Percentiles rank a stretch among this genome's conserved stretches.
These are phyloP conservation scores for Orthosia gothica DNA, from an alignment of 2,888 invertebrate genomes.

Conservation along the genomic window DNA sequence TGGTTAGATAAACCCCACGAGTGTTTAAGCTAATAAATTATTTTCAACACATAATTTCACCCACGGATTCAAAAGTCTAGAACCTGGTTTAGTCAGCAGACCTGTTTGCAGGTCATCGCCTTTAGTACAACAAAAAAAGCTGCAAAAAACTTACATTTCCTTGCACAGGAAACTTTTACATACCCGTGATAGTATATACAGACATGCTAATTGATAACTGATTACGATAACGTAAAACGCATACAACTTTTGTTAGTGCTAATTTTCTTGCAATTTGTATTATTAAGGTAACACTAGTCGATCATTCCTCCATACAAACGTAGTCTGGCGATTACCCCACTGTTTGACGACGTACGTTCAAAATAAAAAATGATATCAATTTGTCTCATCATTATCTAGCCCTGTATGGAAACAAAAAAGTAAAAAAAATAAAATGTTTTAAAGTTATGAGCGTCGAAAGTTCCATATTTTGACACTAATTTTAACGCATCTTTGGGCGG, in stretches of 20 bases:
- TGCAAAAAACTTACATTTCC: constrained; percentile 32
- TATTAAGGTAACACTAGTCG: too few species aligned
- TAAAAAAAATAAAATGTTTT: too few species aligned
- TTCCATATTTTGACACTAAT: too few species aligned
- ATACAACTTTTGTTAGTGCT: constrained; percentile 43
- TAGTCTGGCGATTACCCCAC: too few species aligned
- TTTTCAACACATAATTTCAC: constrained; percentile 19
- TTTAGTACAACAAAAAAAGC: constrained; percentile 26
- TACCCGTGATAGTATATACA: constrained; percentile 22
- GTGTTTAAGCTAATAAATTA: neutral
- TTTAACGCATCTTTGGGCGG: too few species aligned
- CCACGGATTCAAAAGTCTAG: constrained; percentile 18
- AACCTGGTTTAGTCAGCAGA: constrained; percentile 36
- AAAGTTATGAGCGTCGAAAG: too few species aligned
- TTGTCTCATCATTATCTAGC: too few species aligned
- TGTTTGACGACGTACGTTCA: too few species aligned
- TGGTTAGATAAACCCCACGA: neutral
- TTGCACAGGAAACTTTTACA: constrained; percentile 41
- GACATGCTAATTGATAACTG: constrained; percentile 57
- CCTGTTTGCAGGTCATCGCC: constrained; percentile 50
- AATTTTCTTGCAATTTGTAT: constrained; percentile 50
- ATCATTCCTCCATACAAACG: too few species aligned
- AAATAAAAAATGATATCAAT: too few species aligned
- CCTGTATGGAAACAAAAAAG: too few species aligned
- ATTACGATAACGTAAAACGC: constrained; percentile 55